These are phyloP conservation scores for Coregonus suidteri DNA, from an alignment of 2,797 vertebrate species.

Conservation along the genomic window DNA sequence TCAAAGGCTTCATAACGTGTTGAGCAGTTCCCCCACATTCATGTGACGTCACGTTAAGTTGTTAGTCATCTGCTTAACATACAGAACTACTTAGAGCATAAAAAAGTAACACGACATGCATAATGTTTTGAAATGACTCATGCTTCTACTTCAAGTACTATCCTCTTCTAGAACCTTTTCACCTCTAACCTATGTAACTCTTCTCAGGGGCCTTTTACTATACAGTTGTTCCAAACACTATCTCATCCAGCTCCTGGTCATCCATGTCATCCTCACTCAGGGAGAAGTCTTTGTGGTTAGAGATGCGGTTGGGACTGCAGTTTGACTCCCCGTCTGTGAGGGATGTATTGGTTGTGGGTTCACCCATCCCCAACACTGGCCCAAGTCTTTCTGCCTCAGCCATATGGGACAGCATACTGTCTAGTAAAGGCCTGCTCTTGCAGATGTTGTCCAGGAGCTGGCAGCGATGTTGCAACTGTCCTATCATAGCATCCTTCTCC, in stretches of 20 bases:
- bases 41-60: neutral
- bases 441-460: slow-evolving; percentile 77
- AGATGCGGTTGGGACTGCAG: slow-evolving; percentile 58
- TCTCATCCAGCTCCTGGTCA: slow-evolving; percentile 64
- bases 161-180: neutral
- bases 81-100: neutral
- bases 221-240: slow-evolving; percentile 79
- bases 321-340: slow-evolving; percentile 53
- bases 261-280: slow-evolving; percentile 56
- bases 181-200: neutral
- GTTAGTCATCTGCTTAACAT: neutral
- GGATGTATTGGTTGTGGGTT: slow-evolving; percentile 34
- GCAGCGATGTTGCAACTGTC: slow-evolving; percentile 73
- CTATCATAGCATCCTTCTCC: slow-evolving; percentile 71
- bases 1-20: neutral
- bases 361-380: slow-evolving; percentile 43
- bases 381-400: slow-evolving; percentile 74
- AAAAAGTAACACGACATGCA: neutral
- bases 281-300: slow-evolving; percentile 70
- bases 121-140: slow-evolving; percentile 4
- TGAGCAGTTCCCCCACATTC: neutral
- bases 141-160: neutral
- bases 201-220: slow-evolving; percentile 32
- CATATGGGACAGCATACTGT: slow-evolving; percentile 74
- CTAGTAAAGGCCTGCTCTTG: slow-evolving; percentile 67